Evolutionary conservation across 2,888 invertebrate genomes (phyloP), one percentile per base, ranked within the genome.

Genomic region (Iphiclides podalirius): DNA sequence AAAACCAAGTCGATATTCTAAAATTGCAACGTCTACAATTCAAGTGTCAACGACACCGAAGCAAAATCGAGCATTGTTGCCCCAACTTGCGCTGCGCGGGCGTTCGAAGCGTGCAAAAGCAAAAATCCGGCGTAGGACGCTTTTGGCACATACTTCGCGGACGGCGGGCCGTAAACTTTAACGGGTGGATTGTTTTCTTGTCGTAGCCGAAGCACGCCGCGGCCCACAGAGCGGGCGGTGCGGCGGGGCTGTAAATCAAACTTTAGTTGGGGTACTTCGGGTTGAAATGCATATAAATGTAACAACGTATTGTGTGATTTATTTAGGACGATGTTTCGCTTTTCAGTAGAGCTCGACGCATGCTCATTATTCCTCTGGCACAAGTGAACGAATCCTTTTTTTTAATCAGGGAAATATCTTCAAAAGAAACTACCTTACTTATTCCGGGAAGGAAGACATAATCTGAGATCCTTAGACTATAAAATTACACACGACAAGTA

Each of bases 101-200:
- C 12, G 12, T 34, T 34, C 8, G 1, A 12, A 1, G 4, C 4
- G 33, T 12, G 33, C 33, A 34, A 28, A 28, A 17, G 17, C 36
- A 17, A 33, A 31, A 48, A 43, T 23, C 31, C 31, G 28, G 11
- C 11, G 28, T 33, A 12, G n/a, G 23, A 37, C 28, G 31, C 12
- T 12, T 48, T 48, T 33, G 42, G 48, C 43, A 38, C 48, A 43
- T 38, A 37, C 48, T 48, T 45, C 17, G 13, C 12, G n/a, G n/a
- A 31, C 20, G 31, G 34, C 11, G 7, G 43, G 43, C 33, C 14
- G 23, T 48, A 48, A 48, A 48, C 37, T 48, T 38, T 33, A 42
- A 43, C 15, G 20, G 9, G 36, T 33, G 23, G 48, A 48, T 48
- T 48, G 43, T 48, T 48, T 48, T 28, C 48, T 48, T 38, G 11